Evolutionary conservation across 2,113 vertebrate species (phyloP), one percentile per base, ranked within the genome.

Genomic region (Sclerurus mexicanus): DNA sequence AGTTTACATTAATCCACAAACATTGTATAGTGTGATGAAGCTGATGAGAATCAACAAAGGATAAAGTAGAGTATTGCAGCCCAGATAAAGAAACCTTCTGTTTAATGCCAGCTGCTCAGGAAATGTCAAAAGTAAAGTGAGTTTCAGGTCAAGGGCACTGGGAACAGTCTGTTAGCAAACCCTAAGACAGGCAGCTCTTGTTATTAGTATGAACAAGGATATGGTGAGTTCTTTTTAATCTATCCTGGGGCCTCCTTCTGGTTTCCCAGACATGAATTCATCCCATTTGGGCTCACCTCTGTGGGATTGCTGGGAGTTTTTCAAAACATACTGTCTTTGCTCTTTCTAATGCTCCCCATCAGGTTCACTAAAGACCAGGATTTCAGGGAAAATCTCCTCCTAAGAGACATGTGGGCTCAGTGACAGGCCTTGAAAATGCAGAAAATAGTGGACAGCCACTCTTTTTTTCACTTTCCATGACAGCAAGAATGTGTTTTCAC

Each of bases 91-190:
- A 96, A 96, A 84, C 76, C 56, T 67, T 92, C 92, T 96, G 96
- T 96, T 97, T 97, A 96, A 97, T 97, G 95, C 96, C 93, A 95
- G 73, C 96, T 94, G 88, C 95, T 97, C 73, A 92, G 92, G 86
- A 97, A 97, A 96, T 96, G 96, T 95, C 90, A 95, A 90, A 95
- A 96, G 89, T 81, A 94, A 94, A 96, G 95, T 79, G 92, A 94
- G 83, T 90, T 95, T 97, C 92, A 94, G 96, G 93, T 96, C 92
- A 92, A 95, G 96, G 96, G 90, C 95, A 87, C 77, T 96, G 90
- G 93, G 96, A 97, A 91, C 94, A 89, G 73, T 93, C 62, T 92
- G 85, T 88, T 90, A 89, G 86, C 88, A 96, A 94, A 86, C 92
- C 89, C 88, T 93, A 82, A 93, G 87, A 93, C 71, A 90, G 85